These are phyloP conservation scores for Eilema sororculum DNA, from an alignment of 2,888 invertebrate species.

Conservation along the genomic window DNA sequence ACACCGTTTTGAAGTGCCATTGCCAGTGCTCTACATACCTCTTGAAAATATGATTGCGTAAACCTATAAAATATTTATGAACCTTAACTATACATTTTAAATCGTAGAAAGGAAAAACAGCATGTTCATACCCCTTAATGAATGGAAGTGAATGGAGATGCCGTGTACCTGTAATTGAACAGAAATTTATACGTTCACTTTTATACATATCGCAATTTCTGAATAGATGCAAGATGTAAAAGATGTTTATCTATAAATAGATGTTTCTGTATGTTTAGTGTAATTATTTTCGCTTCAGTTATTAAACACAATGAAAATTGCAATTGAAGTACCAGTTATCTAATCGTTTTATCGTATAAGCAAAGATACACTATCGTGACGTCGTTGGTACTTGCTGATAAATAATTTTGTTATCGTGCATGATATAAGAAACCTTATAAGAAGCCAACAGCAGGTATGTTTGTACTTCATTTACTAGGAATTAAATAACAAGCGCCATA, in stretches of 20 bases:
- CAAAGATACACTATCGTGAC: not conserved
- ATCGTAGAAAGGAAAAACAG: not conserved
- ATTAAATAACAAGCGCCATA: not conserved
- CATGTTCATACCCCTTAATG: not conserved
- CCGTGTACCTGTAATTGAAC: not conserved
- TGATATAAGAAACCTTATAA: not conserved
- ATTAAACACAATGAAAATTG: not conserved
- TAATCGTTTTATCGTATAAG: constrained; percentile 5
- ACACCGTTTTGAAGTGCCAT: no score
- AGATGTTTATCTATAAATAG: not conserved
- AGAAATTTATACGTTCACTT: not conserved
- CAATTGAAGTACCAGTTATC: not conserved
- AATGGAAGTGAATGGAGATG: not conserved
- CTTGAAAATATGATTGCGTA: not conserved
- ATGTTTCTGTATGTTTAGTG: not conserved
- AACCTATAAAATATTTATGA: not conserved
- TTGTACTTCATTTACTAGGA: not conserved
- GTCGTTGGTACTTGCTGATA: not conserved
- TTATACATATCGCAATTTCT: not conserved
- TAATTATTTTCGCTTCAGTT: not conserved
- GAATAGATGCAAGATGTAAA: not conserved
- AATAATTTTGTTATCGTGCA: constrained; percentile 18
- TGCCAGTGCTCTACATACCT: not conserved
- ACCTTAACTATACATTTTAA: not conserved
- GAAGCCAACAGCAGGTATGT: constrained; percentile 4